Percentiles rank a stretch among this genome's conserved stretches.
Evolutionary conservation across 1,140 invertebrate genomes (phyloP).

Genomic region (Calycopis cecrops): DNA sequence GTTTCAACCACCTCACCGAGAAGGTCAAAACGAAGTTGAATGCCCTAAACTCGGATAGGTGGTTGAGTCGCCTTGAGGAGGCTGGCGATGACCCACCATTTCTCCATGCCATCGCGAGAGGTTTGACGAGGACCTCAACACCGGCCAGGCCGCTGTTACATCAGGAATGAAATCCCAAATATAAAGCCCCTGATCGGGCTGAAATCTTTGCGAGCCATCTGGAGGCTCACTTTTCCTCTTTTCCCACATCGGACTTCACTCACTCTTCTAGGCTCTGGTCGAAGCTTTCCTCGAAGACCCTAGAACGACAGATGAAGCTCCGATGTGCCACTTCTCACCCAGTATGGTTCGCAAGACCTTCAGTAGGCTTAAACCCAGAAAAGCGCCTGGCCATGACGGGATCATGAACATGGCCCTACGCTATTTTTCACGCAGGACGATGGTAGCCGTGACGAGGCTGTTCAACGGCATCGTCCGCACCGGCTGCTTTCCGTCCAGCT

Average conservation of each 20-base stretch:
- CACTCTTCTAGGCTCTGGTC: constrained; percentile 8
- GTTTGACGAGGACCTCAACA: neutral
- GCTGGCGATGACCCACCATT: constrained; percentile 3
- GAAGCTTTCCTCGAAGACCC: constrained; percentile 14
- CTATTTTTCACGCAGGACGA: too few species aligned
- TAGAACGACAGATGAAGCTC: constrained; percentile 19
- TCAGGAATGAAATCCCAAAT: constrained; percentile 16
- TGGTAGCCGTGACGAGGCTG: constrained; percentile 8
- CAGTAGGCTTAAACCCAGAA: too few species aligned
- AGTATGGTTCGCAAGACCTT: constrained; percentile 10
- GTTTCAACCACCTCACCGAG: too few species aligned
- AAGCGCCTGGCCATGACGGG: too few species aligned
- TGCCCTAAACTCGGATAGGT: too few species aligned
- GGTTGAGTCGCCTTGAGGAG: too few species aligned
- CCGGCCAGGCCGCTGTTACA: constrained; percentile 17
- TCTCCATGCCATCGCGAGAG: constrained; percentile 16
- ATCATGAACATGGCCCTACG: too few species aligned
- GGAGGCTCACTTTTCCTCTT: constrained; percentile 27
- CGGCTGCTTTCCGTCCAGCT: constrained; percentile 33
- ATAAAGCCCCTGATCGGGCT: constrained; percentile 24
- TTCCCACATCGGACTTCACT: constrained; percentile 8
- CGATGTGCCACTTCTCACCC: constrained; percentile 14
- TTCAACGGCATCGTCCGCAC: constrained; percentile 26
- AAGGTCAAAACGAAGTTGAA: too few species aligned
- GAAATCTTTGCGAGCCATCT: constrained; percentile 29